Percentiles rank a stretch among this genome's conserved stretches.
Conservation (phyloP, 2,113 vertebrate species). For the Hippocampus guttulatus region DNA sequence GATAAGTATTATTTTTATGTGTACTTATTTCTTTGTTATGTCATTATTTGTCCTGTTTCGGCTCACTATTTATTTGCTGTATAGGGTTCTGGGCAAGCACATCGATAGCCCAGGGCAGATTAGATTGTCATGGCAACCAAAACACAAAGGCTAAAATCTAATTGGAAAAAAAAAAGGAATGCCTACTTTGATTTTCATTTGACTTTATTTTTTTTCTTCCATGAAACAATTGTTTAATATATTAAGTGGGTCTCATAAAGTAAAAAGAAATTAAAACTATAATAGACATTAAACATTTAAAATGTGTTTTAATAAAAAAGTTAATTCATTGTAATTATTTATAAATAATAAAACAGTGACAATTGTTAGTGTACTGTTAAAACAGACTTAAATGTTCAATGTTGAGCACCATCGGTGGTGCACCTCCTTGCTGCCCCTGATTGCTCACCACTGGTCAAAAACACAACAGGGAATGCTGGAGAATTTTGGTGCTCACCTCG, state of each 20-base stretch:
- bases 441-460: not conserved
- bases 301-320: not conserved
- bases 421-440: not conserved
- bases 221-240: not conserved
- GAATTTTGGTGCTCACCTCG: not conserved
- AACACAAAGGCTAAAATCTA: not conserved
- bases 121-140: not conserved
- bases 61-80: no score
- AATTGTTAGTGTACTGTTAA: not conserved
- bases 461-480: not conserved
- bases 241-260: not conserved
- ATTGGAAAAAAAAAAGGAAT: not conserved
- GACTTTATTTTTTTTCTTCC: not conserved
- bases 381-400: not conserved
- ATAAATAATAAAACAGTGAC: not conserved
- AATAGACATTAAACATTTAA: not conserved
- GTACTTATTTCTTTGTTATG: no score
- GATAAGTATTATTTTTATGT: no score
- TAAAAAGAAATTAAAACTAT: no score
- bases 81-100: no score
- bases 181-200: not conserved
- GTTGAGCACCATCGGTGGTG: not conserved
- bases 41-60: no score
- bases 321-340: not conserved
- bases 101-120: no score